phyloP scores from a whole-genome alignment of 2,888 invertebrate genomes.

The Phanerotoma sp. region DNA sequence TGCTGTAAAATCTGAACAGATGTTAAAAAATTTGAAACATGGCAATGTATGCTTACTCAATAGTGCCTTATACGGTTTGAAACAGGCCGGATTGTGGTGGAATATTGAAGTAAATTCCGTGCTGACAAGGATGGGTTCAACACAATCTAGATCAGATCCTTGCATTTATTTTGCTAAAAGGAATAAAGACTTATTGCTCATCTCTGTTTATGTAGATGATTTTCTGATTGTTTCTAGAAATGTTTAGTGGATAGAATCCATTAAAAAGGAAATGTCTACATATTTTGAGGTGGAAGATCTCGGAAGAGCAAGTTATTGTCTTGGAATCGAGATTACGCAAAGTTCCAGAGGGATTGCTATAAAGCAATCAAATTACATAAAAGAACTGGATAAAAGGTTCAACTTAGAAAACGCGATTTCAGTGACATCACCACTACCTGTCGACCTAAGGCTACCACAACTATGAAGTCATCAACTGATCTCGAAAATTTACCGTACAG shows the following conservation, averaged over 20 bases:
- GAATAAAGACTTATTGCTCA: not conserved
- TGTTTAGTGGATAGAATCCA: not conserved
- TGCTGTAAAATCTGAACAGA: not conserved
- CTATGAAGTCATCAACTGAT: not conserved
- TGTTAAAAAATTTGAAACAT: not conserved
- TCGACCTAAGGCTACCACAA: constrained; percentile 10
- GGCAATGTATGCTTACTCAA: constrained; percentile 8
- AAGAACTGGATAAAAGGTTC: constrained; percentile 35
- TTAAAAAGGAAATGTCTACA: not conserved
- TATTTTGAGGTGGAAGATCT: constrained; percentile 4
- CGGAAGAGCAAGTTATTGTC: constrained; percentile 5
- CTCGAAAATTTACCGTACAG: constrained; percentile 16
- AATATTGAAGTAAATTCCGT: not conserved
- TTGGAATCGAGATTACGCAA: not conserved
- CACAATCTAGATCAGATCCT: not conserved
- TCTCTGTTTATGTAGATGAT: constrained; percentile 11
- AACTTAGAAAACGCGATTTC: constrained; percentile 37
- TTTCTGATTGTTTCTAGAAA: constrained; percentile 6
- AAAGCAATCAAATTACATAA: constrained; percentile 34
- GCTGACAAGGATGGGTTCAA: not conserved
- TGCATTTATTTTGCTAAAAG: constrained; percentile 3
- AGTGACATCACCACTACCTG: constrained; percentile 31
- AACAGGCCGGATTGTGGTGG: constrained; percentile 6
- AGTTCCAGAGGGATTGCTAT: not conserved
- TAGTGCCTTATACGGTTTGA: constrained; percentile 7